Evolutionary conservation across 1,140 invertebrate species (phyloP).

Genomic region (Euura lappo): DNA sequence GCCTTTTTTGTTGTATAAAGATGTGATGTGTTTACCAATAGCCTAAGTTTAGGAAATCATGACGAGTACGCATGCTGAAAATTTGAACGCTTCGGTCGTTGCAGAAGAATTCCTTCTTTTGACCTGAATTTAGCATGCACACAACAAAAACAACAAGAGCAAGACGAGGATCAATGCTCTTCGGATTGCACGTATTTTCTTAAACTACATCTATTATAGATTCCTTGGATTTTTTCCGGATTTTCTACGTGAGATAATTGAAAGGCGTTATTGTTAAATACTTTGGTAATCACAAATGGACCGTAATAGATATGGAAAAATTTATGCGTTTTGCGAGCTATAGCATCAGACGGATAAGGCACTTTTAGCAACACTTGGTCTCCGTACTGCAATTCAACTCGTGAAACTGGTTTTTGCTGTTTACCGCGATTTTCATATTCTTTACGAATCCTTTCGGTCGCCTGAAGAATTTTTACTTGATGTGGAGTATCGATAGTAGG

Average conservation of each 20-base stretch:
- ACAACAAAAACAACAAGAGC: not conserved
- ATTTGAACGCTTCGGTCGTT: not conserved
- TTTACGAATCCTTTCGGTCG: slow-evolving; percentile 1
- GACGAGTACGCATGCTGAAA: not conserved
- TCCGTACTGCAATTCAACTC: not conserved
- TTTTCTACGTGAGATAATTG: not conserved
- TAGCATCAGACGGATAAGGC: not conserved
- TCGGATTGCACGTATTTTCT: not conserved
- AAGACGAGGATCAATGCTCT: not conserved
- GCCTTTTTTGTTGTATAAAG: not conserved
- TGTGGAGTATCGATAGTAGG: not conserved
- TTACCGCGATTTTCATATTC: not conserved
- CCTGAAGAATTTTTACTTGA: not conserved
- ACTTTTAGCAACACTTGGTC: not conserved
- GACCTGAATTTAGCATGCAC: not conserved
- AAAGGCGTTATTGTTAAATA: not conserved
- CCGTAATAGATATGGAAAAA: not conserved
- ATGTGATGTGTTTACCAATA: not conserved
- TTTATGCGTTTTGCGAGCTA: not conserved
- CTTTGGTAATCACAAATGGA: not conserved
- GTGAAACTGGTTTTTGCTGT: not conserved
- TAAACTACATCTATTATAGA: not conserved
- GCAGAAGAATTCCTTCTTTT: not conserved
- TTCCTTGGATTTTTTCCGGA: not conserved
- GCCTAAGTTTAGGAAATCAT: not conserved